phyloP scores from a whole-genome alignment of 2,888 invertebrate species.

The Homarus gammarus region DNA sequence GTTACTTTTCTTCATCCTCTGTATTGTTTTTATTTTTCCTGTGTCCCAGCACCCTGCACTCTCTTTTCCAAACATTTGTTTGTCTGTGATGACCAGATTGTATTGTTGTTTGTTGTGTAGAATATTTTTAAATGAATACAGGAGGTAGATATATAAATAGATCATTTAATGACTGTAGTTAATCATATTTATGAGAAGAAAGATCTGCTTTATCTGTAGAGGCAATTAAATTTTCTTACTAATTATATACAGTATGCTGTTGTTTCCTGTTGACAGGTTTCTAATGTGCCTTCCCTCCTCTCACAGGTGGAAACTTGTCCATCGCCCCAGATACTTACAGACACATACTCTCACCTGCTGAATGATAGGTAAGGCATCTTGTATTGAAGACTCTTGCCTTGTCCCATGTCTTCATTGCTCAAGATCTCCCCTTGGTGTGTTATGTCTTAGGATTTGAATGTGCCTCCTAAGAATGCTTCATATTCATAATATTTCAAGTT shows the following conservation, averaged over 20 bases:
- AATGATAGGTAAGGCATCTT: constrained; percentile 59
- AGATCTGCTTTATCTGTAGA: not conserved
- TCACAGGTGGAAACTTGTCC: constrained; percentile 57
- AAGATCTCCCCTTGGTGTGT: not conserved
- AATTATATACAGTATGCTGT: not conserved
- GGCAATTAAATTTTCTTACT: not conserved
- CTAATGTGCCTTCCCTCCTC: not conserved
- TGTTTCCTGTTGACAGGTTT: not conserved
- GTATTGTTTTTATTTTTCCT: not conserved
- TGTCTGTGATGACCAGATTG: not conserved
- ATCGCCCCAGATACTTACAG: constrained; percentile 59
- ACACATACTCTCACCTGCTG: constrained; percentile 57
- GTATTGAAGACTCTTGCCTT: not conserved
- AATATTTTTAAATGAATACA: too few species aligned
- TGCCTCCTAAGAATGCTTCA: constrained; percentile 17
- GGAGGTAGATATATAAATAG: too few species aligned
- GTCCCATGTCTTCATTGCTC: not conserved
- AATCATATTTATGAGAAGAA: not conserved
- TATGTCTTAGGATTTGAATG: constrained; percentile 31
- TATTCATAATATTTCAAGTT: not conserved
- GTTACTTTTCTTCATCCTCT: not conserved
- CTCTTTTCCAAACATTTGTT: too few species aligned
- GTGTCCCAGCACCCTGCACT: not conserved
- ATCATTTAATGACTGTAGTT: not conserved
- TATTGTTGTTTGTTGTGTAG: too few species aligned